phyloP scores from a whole-genome alignment of 2,888 invertebrate species.

The Ophraella communa region DNA sequence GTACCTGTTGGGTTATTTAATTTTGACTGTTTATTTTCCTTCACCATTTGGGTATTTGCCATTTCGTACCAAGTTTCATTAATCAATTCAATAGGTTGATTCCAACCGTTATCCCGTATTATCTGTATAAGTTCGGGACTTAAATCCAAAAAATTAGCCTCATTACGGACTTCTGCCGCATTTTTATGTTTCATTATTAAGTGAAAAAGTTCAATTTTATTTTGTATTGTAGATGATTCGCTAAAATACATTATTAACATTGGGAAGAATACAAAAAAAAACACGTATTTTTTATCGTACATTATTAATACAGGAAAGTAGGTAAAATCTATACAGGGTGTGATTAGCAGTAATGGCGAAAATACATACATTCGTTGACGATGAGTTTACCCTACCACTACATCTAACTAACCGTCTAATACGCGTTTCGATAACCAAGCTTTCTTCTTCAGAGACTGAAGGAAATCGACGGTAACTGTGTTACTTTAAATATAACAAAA shows the following conservation, averaged over 20 bases:
- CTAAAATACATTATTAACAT: background rate
- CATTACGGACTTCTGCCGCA: background rate
- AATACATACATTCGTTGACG: too few species aligned
- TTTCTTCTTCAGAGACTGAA: too few species aligned
- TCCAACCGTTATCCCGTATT: background rate
- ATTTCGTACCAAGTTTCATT: background rate
- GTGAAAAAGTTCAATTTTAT: background rate
- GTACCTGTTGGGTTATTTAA: too few species aligned
- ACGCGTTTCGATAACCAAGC: too few species aligned
- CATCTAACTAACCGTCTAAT: too few species aligned
- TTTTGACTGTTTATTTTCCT: background rate
- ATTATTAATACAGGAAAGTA: background rate
- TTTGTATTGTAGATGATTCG: background rate
- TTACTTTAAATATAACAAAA: too few species aligned
- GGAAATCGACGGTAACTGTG: too few species aligned
- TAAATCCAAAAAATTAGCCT: background rate
- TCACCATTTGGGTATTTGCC: background rate
- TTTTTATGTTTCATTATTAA: background rate
- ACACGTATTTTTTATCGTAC: background rate
- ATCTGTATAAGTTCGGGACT: background rate
- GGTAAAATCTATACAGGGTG: background rate
- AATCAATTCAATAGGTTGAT: background rate
- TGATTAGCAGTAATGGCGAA: too few species aligned
- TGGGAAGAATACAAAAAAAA: too few species aligned
- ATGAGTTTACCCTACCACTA: too few species aligned